These are phyloP conservation scores for Hipparchia sbordonii DNA, from an alignment of 2,888 invertebrate species.

Conservation along the genomic window DNA sequence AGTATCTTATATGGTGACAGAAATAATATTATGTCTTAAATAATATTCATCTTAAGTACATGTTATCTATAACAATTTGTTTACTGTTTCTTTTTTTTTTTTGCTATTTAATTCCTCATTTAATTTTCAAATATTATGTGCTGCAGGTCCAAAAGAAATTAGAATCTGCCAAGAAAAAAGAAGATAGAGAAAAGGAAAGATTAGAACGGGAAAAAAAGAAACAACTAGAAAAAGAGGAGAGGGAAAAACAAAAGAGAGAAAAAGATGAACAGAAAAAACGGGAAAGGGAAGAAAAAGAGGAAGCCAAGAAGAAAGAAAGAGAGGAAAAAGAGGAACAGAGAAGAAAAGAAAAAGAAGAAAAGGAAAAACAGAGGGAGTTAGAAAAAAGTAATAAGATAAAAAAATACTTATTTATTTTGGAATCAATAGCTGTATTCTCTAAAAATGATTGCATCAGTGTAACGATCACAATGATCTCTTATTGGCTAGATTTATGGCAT, in stretches of 20 bases:
- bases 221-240: slow-evolving; percentile 76
- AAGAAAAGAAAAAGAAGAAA: slow-evolving; percentile 78
- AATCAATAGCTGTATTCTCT: too few species aligned
- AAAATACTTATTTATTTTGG: background rate
- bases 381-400: slow-evolving; percentile 70
- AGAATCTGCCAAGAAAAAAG: slow-evolving; percentile 82
- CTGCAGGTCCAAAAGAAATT: slow-evolving; percentile 80
- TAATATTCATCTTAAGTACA: too few species aligned
- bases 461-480: too few species aligned
- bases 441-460: too few species aligned
- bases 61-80: too few species aligned
- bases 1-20: too few species aligned
- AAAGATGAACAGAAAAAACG: slow-evolving; percentile 68
- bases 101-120: too few species aligned
- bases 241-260: slow-evolving; percentile 70
- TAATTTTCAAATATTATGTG: background rate
- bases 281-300: slow-evolving; percentile 75
- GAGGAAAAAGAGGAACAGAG: slow-evolving; percentile 81
- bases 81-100: too few species aligned
- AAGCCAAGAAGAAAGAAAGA: slow-evolving; percentile 68
- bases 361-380: slow-evolving; percentile 79
- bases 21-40: too few species aligned
- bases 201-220: slow-evolving; percentile 70
- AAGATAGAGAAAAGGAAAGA: slow-evolving; percentile 79
- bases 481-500: too few species aligned